These are phyloP conservation scores for Trissolcus basalis DNA, from an alignment of 1,140 invertebrate genomes.

Conservation along the genomic window DNA sequence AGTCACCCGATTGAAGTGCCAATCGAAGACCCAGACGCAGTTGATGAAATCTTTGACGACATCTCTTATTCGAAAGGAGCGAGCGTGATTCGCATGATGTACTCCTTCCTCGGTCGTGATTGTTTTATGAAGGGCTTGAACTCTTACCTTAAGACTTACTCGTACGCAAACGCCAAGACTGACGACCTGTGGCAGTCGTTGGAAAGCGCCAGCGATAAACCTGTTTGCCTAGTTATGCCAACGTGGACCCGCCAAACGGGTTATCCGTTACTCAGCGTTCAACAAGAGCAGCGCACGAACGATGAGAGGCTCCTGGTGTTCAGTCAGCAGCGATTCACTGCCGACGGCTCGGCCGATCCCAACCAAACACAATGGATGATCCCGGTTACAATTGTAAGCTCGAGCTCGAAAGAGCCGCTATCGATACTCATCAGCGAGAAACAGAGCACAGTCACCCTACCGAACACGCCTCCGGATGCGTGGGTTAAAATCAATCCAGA, in stretches of 20 bases:
- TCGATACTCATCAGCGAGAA: conserved; percentile 80
- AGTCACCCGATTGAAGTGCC: conserved; percentile 95
- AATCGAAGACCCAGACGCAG: conserved; percentile 91
- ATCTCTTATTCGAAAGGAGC: conserved; percentile 97
- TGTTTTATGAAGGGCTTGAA: conserved; percentile 97
- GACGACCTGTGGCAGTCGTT: conserved; percentile 96
- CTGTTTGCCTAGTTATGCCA: conserved; percentile 94
- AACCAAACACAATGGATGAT: conserved; percentile 85
- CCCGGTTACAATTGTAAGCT: conserved; percentile 89
- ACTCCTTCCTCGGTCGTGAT: conserved; percentile 94
- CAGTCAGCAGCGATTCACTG: conserved; percentile 90
- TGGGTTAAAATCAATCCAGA: conserved; percentile 94
- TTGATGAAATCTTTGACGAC: conserved; percentile 97
- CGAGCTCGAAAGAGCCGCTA: conserved; percentile 79
- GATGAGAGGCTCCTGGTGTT: conserved; percentile 83
- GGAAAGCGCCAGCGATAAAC: conserved; percentile 91
- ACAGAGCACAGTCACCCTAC: conserved; percentile 80
- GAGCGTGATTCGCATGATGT: conserved; percentile 97
- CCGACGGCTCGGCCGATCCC: conserved; percentile 81
- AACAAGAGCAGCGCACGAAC: conserved; percentile 75
- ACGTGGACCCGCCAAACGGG: conserved; percentile 97
- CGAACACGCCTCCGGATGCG: conserved; percentile 81
- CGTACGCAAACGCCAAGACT: conserved; percentile 92
- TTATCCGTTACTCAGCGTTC: conserved; percentile 83
- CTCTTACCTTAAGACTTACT: conserved; percentile 90